Base-by-base conservation (phyloP, 1,140 invertebrate genomes). In the Tetragonula clypearis region DNA sequence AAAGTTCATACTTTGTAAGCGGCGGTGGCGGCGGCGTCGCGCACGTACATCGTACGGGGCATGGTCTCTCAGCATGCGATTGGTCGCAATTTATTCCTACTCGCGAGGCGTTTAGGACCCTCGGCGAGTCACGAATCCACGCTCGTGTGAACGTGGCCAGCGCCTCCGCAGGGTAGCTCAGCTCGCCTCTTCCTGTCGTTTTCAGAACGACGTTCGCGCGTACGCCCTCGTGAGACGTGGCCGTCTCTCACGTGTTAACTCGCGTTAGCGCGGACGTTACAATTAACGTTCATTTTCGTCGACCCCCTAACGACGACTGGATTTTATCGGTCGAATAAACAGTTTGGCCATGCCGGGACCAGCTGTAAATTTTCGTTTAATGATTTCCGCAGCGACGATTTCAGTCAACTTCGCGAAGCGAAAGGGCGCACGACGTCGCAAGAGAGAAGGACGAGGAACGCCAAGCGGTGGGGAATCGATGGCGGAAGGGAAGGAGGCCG, bases 301-400 rank as follows among this genome's bases (percentile, higher is more conserved):
- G 23, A 62, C n/a, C 11, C 60, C 23, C 30, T 41, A 41, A 62
- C 72, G 74, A 82, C 75, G 82, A 41, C 69, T 77, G 87, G 77
- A 49, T 49, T 90, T 91, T 86, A 90, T 90, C 87, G 88, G 35
- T 19, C 60, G 83, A 79, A 91, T 90, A 87, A 91, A 91, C 78
- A 87, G 68, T 56, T 74, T 49, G 0, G 41, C 8, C 8, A 6
- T 8, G 41, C 35, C 35, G 35, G 35, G 62, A 80, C 79, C 8
- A 79, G 58, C 84, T 65, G 68, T 86, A 89, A 85, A 87, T 35
- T 66, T 88, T 86, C 71, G 72, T 88, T 91, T 91, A 87, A 87
- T 91, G 91, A 90, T 91, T 84, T 88, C 58, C 56, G 35, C 82
- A 86, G 87, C 62, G 49, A n/a, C 58, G 55, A 35, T 35, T 62